phyloP scores from a whole-genome alignment of 53 echinoderm and acorn worm species.

The Patiria pectinifera region DNA sequence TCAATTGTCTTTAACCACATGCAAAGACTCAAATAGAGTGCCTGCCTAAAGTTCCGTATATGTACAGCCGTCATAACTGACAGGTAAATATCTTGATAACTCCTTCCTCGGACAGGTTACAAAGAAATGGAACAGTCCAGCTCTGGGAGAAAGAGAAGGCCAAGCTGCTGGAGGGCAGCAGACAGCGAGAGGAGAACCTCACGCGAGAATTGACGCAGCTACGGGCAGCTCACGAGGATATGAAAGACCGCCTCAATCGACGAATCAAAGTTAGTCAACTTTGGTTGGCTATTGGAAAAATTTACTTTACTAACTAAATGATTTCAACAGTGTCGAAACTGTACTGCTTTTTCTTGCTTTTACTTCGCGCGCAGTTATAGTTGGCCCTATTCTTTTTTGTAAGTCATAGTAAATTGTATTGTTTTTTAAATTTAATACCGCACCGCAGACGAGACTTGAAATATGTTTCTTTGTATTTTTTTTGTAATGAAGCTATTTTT shows the following conservation, averaged over 20 bases:
- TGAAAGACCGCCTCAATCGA: slow-evolving; percentile 76
- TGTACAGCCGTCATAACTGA: too few species aligned
- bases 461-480: background rate
- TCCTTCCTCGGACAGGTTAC: slow-evolving; percentile 61
- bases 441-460: background rate
- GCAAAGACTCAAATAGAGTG: too few species aligned
- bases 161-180: slow-evolving; percentile 77
- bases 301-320: too few species aligned
- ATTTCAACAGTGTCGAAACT: too few species aligned
- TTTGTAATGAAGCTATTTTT: background rate
- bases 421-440: too few species aligned
- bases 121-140: slow-evolving; percentile 82
- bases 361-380: too few species aligned
- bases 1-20: too few species aligned
- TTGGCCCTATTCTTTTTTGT: too few species aligned
- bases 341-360: too few species aligned
- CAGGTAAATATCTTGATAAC: too few species aligned
- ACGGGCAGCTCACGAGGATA: slow-evolving; percentile 77
- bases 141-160: slow-evolving; percentile 95
- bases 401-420: too few species aligned
- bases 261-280: slow-evolving; percentile 69
- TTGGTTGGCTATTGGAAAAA: background rate
- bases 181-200: slow-evolving; percentile 74
- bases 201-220: slow-evolving; percentile 73
- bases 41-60: too few species aligned